phyloP scores from a whole-genome alignment of 2,113 vertebrate genomes.

The Aphelocoma coerulescens region DNA sequence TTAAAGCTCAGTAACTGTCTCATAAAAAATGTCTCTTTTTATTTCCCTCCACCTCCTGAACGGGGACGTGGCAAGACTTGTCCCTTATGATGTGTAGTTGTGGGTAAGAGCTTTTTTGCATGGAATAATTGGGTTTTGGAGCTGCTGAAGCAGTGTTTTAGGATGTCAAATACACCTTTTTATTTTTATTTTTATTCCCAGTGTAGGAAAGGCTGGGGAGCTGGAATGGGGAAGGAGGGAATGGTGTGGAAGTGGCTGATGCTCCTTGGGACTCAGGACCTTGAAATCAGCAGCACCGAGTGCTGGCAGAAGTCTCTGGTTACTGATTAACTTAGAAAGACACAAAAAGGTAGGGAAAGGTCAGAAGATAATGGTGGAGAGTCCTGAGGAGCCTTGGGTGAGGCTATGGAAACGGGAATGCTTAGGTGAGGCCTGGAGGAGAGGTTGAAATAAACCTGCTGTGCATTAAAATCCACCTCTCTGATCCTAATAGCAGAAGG shows the following conservation, averaged over 20 bases:
- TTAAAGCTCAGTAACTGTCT: slow-evolving; percentile 10
- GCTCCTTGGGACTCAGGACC: background rate
- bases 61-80: background rate
- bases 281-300: background rate
- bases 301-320: background rate
- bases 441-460: background rate
- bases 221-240: background rate
- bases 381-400: background rate
- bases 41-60: background rate
- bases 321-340: background rate
- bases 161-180: background rate
- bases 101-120: background rate
- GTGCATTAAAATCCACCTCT: background rate
- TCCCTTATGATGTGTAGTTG: background rate
- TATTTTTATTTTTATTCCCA: background rate
- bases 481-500: background rate
- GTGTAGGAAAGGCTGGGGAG: background rate
- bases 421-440: background rate
- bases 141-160: background rate
- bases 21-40: background rate
- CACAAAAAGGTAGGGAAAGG: background rate
- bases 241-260: background rate
- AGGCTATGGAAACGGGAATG: background rate
- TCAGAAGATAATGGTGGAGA: background rate
- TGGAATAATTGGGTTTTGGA: background rate